Conservation (phyloP, 2,888 invertebrate species). For the Agriopis aurantiaria region DNA sequence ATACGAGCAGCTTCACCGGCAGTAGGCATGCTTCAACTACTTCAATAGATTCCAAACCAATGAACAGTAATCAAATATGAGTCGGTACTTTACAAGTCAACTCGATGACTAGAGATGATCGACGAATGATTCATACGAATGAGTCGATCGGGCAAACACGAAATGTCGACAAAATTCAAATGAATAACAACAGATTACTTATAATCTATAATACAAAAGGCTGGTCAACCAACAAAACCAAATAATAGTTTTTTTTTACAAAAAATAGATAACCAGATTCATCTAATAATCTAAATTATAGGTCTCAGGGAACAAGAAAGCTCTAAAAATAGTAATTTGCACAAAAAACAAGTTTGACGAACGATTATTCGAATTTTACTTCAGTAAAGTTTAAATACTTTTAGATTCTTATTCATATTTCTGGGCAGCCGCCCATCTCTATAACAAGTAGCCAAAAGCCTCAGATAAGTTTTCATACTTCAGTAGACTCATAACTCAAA, state of each 20-base stretch:
- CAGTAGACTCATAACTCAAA: slow-evolving; percentile 14
- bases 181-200: background rate
- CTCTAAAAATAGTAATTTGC: too few relatives aligned
- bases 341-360: too few relatives aligned
- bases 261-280: too few relatives aligned
- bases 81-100: slow-evolving; percentile 21
- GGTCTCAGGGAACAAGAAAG: too few relatives aligned
- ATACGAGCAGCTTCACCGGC: background rate
- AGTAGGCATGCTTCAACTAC: slow-evolving; percentile 2
- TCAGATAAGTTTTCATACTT: slow-evolving; percentile 9
- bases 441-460: background rate
- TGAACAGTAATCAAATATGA: slow-evolving; percentile 17
- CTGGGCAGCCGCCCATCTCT: background rate
- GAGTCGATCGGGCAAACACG: background rate
- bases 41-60: slow-evolving; percentile 21
- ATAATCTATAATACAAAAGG: too few relatives aligned
- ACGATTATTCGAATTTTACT: too few relatives aligned
- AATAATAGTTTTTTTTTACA: too few relatives aligned
- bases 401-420: background rate
- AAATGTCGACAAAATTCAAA: background rate
- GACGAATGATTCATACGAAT: background rate
- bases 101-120: slow-evolving; percentile 6
- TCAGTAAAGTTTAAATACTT: background rate
- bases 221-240: too few relatives aligned
- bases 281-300: too few relatives aligned